Percentiles rank a stretch among this genome's conserved stretches.
Conservation (phyloP, 1,140 invertebrate genomes). For the Platyscapa corneri region DNA sequence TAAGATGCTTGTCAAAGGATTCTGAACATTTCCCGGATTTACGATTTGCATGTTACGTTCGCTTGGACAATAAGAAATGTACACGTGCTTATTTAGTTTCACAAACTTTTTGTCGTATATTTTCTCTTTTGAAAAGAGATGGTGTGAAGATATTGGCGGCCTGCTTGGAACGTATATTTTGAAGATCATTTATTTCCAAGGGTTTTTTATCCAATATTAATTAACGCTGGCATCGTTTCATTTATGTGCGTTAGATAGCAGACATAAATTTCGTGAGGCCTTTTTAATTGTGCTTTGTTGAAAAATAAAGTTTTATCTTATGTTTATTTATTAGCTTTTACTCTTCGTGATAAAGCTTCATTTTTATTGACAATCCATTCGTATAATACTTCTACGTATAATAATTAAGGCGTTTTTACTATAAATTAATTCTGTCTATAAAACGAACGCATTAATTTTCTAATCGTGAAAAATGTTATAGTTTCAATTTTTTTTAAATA, state of each 20-base stretch:
- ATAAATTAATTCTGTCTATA: no score
- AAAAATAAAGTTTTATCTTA: neutral
- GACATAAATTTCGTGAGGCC: no score
- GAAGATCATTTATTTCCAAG: neutral
- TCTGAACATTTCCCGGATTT: constrained; percentile 5
- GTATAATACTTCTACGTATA: no score
- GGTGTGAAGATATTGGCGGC: constrained; percentile 3
- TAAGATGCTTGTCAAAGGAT: neutral
- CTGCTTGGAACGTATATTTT: constrained; percentile 9
- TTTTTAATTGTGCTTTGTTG: neutral
- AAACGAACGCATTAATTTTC: no score
- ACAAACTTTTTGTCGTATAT: neutral
- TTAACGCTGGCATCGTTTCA: neutral
- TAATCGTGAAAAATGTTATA: no score
- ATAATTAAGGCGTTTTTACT: no score
- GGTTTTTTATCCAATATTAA: neutral
- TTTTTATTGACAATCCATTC: no score
- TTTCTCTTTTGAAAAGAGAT: neutral
- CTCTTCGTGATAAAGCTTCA: no score
- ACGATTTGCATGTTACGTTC: neutral
- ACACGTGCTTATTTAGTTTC: neutral
- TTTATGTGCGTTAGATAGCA: no score
- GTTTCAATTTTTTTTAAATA: no score
- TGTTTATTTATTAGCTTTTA: no score
- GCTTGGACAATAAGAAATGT: neutral